Conservation (phyloP, 2,113 vertebrate genomes). For the Clarias magur region DNA sequence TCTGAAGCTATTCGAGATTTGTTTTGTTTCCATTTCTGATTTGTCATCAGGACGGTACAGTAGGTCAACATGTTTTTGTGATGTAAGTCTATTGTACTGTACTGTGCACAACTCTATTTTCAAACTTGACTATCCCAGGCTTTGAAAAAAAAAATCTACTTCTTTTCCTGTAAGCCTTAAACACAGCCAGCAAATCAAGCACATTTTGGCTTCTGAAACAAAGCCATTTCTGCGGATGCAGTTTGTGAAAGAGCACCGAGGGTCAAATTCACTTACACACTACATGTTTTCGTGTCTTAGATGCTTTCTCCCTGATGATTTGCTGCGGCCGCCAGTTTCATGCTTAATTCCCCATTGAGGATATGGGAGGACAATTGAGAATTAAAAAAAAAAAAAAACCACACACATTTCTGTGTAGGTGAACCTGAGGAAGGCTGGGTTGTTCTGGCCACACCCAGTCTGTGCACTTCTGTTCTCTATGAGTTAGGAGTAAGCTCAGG, state of each 20-base stretch:
- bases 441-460: conserved; percentile 47
- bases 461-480: conserved; percentile 40
- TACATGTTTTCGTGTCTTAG: conserved; percentile 1
- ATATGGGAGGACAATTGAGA: neutral
- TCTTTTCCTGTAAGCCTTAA: neutral
- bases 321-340: neutral
- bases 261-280: neutral
- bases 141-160: neutral
- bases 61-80: neutral
- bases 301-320: conserved; percentile 1
- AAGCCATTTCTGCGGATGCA: conserved; percentile 14
- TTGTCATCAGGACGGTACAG: conserved; percentile 39
- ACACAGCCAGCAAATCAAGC: neutral
- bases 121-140: neutral
- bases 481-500: conserved; percentile 6
- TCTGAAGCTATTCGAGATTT: conserved; percentile 46
- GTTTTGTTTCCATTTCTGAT: conserved; percentile 41
- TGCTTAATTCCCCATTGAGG: conserved; percentile 13
- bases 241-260: neutral
- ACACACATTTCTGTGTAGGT: neutral
- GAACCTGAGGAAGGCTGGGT: conserved; percentile 30
- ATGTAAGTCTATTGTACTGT: neutral
- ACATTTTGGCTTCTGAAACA: neutral
- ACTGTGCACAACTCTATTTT: neutral
- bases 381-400: too few relatives aligned